These are phyloP conservation scores for Cyclophora albipunctata DNA, from an alignment of 2,888 invertebrate genomes.

Conservation along the genomic window DNA sequence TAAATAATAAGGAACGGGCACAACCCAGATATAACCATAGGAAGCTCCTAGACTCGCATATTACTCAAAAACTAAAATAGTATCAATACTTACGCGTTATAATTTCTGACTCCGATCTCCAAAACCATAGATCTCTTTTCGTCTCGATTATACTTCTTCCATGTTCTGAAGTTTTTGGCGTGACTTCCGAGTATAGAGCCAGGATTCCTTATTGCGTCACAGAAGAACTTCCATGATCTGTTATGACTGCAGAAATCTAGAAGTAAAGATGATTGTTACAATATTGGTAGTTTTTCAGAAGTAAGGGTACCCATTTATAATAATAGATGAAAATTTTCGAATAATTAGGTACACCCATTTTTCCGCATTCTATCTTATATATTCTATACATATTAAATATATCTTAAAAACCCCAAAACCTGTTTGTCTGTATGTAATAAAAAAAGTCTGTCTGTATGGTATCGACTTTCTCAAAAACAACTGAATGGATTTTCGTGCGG, in stretches of 20 bases:
- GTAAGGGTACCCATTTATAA: no score
- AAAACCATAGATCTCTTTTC: slow-evolving; percentile 35
- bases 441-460: no score
- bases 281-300: no score
- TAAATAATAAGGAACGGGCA: no score
- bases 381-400: background rate
- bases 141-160: slow-evolving; percentile 44
- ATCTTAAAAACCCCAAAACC: no score
- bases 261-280: slow-evolving; percentile 12
- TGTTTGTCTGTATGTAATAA: no score
- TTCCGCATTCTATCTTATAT: background rate
- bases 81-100: slow-evolving; percentile 38
- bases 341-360: background rate
- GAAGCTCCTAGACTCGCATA: no score
- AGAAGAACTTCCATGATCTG: slow-evolving; percentile 45
- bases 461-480: no score
- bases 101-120: slow-evolving; percentile 33
- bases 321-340: background rate
- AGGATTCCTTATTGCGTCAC: slow-evolving; percentile 44
- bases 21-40: no score
- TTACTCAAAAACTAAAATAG: no score
- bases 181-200: slow-evolving; percentile 43
- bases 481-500: no score
- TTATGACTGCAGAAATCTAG: slow-evolving; percentile 61
- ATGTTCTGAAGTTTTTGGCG: slow-evolving; percentile 45